phyloP scores from a whole-genome alignment of 92 coral and sea anemone genomes.

The Parazoanthus swiftii region DNA sequence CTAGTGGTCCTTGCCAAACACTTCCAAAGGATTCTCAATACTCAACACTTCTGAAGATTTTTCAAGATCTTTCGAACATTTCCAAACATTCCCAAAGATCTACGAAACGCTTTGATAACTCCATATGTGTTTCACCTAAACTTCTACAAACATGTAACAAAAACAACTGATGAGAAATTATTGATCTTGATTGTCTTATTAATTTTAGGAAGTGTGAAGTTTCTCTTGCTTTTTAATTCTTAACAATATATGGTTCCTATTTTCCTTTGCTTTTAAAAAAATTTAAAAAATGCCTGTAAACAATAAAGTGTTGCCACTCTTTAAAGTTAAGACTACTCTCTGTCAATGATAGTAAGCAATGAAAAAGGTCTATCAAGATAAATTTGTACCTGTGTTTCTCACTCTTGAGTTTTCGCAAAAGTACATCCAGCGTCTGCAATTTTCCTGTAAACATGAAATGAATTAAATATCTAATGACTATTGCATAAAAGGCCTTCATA shows the following conservation, averaged over 20 bases:
- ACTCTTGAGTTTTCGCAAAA: slow-evolving; percentile 78
- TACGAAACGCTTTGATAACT: not conserved
- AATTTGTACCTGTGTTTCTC: slow-evolving; percentile 91
- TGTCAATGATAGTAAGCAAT: not conserved
- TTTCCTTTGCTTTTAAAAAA: too few relatives aligned
- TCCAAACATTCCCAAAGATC: not conserved
- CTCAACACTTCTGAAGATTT: not conserved
- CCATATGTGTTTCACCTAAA: not conserved
- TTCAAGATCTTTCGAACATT: too few relatives aligned
- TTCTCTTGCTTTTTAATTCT: too few relatives aligned
- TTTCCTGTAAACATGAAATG: slow-evolving; percentile 63
- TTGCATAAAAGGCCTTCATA: not conserved
- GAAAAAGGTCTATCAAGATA: too few relatives aligned
- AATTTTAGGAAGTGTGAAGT: too few relatives aligned
- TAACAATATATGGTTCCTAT: too few relatives aligned
- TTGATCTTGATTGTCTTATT: too few relatives aligned
- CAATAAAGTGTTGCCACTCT: not conserved
- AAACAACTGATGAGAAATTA: too few relatives aligned
- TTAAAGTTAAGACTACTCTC: not conserved
- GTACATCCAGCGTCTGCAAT: slow-evolving; percentile 90
- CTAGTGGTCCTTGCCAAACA: too few relatives aligned
- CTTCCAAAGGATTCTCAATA: not conserved
- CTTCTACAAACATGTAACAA: too few relatives aligned
- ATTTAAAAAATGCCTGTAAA: too few relatives aligned
- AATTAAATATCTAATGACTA: not conserved